A percentile compares a stretch with the other conserved stretches of the same genome.
Conservation (phyloP, 2,797 vertebrate species). For the Anolis apletophallus region DNA sequence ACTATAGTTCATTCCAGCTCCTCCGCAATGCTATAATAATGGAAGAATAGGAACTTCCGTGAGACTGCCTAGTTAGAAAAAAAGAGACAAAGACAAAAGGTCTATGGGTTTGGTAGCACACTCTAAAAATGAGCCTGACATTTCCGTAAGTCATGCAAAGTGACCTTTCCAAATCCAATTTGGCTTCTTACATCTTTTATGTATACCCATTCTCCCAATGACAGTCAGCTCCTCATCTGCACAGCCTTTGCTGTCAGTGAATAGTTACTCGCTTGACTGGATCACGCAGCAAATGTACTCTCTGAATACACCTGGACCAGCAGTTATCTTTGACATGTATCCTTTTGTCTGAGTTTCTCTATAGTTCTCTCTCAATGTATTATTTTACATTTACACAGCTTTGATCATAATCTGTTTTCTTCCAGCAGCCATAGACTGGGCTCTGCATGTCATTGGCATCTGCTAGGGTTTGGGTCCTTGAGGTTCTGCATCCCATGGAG, state of each 20-base stretch:
- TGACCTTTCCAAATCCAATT: conserved; percentile 34
- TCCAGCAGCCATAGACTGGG: not conserved
- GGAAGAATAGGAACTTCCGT: not conserved
- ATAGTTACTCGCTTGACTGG: not conserved
- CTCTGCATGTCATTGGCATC: not conserved
- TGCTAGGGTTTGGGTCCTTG: too few species aligned
- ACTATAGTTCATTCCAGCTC: not conserved
- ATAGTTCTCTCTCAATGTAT: not conserved
- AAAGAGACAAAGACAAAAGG: not conserved
- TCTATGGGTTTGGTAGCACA: not conserved
- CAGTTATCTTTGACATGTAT: not conserved
- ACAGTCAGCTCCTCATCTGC: conserved; percentile 6
- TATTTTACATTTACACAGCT: not conserved
- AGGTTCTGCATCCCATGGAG: too few species aligned
- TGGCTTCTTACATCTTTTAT: conserved; percentile 32
- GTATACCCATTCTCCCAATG: conserved; percentile 7
- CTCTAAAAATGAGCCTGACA: conserved; percentile 31
- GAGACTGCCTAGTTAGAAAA: conserved; percentile 1
- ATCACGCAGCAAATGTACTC: not conserved
- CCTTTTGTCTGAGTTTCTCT: conserved; percentile 2
- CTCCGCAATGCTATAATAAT: not conserved
- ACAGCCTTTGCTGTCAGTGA: not conserved
- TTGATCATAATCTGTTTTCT: not conserved
- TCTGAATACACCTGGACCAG: not conserved
- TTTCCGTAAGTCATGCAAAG: conserved; percentile 15